Percentiles rank a stretch among this genome's conserved stretches.
phyloP scores from a whole-genome alignment of 2,888 invertebrate species.

The Lomographa bimaculata region DNA sequence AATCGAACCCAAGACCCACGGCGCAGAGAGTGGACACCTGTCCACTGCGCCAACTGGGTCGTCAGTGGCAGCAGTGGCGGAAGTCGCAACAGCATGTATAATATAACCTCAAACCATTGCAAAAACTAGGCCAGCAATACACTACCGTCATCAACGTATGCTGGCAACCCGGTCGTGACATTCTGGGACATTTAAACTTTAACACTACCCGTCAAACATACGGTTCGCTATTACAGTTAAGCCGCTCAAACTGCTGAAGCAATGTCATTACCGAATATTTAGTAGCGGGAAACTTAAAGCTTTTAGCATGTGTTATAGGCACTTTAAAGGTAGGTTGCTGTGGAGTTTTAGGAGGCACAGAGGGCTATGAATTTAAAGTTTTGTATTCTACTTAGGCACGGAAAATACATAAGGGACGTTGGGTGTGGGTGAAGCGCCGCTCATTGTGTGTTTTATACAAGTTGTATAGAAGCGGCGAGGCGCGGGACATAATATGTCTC shows the following conservation, averaged over 20 bases:
- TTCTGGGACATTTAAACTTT: slow-evolving; percentile 38
- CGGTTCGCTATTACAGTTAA: slow-evolving; percentile 30
- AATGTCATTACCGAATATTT: slow-evolving; percentile 29
- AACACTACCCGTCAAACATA: slow-evolving; percentile 42
- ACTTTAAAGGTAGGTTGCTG: not conserved
- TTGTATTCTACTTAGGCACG: no score
- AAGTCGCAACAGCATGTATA: no score
- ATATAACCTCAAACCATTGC: not conserved
- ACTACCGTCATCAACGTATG: slow-evolving; percentile 20
- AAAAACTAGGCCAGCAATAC: slow-evolving; percentile 18
- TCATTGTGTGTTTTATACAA: no score
- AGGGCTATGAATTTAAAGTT: no score
- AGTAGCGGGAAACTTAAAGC: slow-evolving; percentile 10
- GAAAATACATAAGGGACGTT: no score
- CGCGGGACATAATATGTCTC: no score
- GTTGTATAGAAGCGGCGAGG: no score
- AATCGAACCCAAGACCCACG: no score
- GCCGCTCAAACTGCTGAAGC: slow-evolving; percentile 26
- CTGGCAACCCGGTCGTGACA: slow-evolving; percentile 27
- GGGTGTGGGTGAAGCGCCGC: no score
- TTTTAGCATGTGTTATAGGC: slow-evolving; percentile 5
- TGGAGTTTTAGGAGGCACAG: not conserved
- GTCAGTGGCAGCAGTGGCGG: no score
- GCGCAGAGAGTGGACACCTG: no score
- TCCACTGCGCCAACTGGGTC: no score